Percentiles rank a stretch among this genome's conserved stretches.
phyloP scores from a whole-genome alignment of 2,888 invertebrate genomes.

The Microdon myrmicae region DNA sequence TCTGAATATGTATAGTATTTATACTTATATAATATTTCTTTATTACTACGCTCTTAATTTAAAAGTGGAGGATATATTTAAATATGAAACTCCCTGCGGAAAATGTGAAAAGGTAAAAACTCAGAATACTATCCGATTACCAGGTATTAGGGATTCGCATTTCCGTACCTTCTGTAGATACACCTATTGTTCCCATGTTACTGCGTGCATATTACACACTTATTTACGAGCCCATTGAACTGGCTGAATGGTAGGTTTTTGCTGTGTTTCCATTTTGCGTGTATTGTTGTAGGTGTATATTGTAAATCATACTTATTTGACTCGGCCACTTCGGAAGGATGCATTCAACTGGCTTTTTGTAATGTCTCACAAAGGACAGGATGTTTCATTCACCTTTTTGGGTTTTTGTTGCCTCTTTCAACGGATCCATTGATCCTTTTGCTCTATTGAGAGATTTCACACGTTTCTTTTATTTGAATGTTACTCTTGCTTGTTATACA shows the following conservation, averaged over 20 bases:
- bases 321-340: constrained; percentile 23
- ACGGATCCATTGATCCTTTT: constrained; percentile 45
- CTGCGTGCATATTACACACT: constrained; percentile 17
- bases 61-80: no score
- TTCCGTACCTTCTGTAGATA: no score
- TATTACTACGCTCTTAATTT: no score
- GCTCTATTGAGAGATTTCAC: constrained; percentile 44
- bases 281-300: constrained; percentile 36
- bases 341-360: constrained; percentile 14
- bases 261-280: neutral
- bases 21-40: no score
- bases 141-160: no score
- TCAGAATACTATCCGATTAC: no score
- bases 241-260: constrained; percentile 9
- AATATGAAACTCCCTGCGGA: no score
- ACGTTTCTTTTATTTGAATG: constrained; percentile 31
- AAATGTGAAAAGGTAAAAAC: no score
- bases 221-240: constrained; percentile 18
- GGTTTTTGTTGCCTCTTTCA: constrained; percentile 23
- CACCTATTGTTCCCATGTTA: constrained; percentile 14
- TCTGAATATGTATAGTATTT: no score
- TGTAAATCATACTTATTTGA: constrained; percentile 35
- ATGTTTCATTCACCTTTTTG: constrained; percentile 29
- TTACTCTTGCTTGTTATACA: constrained; percentile 1
- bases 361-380: constrained; percentile 39